Conservation (phyloP, 2,888 invertebrate genomes). For the Scelioninae gen. 2 region DNA sequence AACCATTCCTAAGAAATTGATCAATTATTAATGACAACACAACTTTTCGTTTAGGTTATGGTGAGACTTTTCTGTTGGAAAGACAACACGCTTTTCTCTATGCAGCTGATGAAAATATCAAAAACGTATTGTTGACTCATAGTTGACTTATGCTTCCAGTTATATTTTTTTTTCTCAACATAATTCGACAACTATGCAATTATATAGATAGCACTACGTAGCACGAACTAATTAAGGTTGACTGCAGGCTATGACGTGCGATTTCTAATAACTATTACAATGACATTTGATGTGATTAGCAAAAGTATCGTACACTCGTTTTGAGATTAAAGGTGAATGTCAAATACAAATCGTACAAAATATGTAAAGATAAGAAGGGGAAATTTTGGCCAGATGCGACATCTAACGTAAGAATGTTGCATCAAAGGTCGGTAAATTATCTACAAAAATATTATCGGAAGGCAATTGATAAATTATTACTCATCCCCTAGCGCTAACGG, state of each 20-base stretch:
- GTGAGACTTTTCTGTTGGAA: slow-evolving; percentile 10
- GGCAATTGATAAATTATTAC: background rate
- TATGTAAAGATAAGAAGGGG: slow-evolving; percentile 10
- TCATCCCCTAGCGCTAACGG: too few species aligned
- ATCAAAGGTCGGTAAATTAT: slow-evolving; percentile 4
- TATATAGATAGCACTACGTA: background rate
- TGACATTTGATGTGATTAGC: slow-evolving; percentile 4
- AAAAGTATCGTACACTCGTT: slow-evolving; percentile 5
- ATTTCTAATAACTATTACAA: background rate
- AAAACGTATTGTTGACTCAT: slow-evolving; percentile 30
- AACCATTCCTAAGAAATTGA: slow-evolving; percentile 22
- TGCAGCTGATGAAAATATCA: slow-evolving; percentile 17
- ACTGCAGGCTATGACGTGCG: background rate
- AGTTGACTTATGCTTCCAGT: slow-evolving; percentile 6
- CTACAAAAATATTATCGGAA: background rate
- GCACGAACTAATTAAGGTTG: background rate
- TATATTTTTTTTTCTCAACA: slow-evolving; percentile 32
- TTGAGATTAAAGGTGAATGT: slow-evolving; percentile 5
- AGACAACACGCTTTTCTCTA: slow-evolving; percentile 4
- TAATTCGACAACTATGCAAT: background rate
- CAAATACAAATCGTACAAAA: slow-evolving; percentile 11
- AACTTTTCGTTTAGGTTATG: slow-evolving; percentile 5
- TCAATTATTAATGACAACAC: background rate
- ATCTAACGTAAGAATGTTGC: background rate
- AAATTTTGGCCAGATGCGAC: background rate